Evolutionary conservation across 2,797 vertebrate genomes (phyloP).

Genomic region (Mallotus villosus): DNA sequence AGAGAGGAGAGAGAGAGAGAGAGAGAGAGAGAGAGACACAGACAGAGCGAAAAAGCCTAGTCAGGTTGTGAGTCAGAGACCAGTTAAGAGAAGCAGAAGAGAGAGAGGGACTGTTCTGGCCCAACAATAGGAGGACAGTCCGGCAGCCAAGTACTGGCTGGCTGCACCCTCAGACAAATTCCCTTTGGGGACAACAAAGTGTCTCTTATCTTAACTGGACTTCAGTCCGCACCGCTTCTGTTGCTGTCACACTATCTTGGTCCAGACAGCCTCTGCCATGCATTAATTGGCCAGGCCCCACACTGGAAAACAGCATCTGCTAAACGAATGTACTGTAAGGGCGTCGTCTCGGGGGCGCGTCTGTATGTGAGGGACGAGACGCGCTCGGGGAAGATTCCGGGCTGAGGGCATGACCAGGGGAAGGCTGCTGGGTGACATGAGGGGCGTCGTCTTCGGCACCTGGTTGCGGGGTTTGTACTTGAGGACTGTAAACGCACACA

Average conservation of each 20-base stretch:
- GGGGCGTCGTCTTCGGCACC: slow-evolving; percentile 1
- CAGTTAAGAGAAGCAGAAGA: slow-evolving; percentile 41
- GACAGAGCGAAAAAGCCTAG: background rate
- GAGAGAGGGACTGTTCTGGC: slow-evolving; percentile 36
- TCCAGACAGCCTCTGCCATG: too few species aligned
- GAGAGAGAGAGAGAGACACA: too few species aligned
- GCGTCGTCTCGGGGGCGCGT: too few species aligned
- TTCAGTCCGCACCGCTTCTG: too few species aligned
- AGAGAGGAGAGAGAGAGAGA: slow-evolving; percentile 35
- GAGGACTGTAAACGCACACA: background rate
- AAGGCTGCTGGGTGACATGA: background rate
- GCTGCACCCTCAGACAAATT: too few species aligned
- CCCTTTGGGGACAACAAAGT: too few species aligned
- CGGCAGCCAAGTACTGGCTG: slow-evolving; percentile 24
- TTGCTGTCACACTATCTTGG: too few species aligned
- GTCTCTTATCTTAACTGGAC: too few species aligned
- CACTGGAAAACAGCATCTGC: too few species aligned
- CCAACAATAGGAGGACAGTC: slow-evolving; percentile 44
- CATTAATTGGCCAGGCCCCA: too few species aligned
- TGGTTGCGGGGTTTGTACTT: background rate
- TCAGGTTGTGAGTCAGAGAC: slow-evolving; percentile 30
- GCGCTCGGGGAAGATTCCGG: background rate
- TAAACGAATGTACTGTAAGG: too few species aligned
- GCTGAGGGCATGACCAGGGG: background rate
- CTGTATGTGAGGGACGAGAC: too few species aligned